Base-by-base conservation (phyloP, 2,797 vertebrate species). In the Acomys russatus region DNA sequence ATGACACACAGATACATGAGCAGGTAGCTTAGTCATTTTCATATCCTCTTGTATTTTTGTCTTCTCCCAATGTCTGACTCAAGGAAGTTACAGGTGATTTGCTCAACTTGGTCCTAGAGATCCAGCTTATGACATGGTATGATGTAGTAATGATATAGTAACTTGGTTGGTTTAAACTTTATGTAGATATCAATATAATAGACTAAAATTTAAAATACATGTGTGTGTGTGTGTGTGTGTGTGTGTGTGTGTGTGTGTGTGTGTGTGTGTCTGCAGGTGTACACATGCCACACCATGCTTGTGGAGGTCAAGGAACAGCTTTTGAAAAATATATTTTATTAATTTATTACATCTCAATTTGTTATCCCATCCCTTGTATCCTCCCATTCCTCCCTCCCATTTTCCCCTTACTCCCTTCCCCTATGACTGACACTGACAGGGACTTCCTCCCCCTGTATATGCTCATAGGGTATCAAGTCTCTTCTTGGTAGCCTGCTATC, bases 41-140 rank as follows among this genome's bases (percentile, higher is more conserved):
- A 79, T 54, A 25, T 14, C 11, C 35, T 56, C 2, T n/a, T 77
- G 15, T 33, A 22, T 25, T 56, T 15, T 59, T 92, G 38, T 44
- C 8, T 23, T 2, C 6, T 5, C 28, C 12, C 4, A 83, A 59
- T 33, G 2, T 18, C 64, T 66, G 77, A 51, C 18, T 44, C 44
- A n/a, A 70, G 30, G 33, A 49, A 14, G 20, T 63, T 83, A 18
- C 20, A 18, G 63, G 33, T 89, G 33, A 89, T 74, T 33, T 66
- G 9, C 25, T 88, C 79, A 91, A 49, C 49, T 66, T 84, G 91
- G 79, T 74, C 84, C 64, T 35, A 51, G 79, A 91, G 77, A 84
- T 84, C 3, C 10, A 64, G 59, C 10, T 76, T 87, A 64, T 85
- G 64, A 18, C 4, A 44, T 44, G 4, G 44, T 44, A 44, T 44